Base-by-base conservation (phyloP, 2,113 vertebrate species). In the Solenodon paradoxus region DNA sequence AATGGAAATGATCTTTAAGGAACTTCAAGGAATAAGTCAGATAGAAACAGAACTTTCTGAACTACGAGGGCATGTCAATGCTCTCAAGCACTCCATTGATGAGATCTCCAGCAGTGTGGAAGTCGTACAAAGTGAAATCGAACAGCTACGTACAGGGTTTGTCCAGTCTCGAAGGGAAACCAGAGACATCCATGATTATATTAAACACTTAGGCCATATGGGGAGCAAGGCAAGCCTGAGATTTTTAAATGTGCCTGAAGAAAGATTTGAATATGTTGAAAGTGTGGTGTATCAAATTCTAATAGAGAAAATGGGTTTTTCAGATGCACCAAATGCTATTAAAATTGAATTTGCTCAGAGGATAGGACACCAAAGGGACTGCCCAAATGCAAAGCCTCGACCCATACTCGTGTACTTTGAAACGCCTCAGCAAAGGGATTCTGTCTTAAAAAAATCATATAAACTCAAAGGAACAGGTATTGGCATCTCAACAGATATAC, bases 1-100 rank as follows among this genome's bases (percentile, higher is more conserved):
- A 83, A 99, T 99, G 99, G 99, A 99, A 98, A 99, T 99, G 99
- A 99, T 99, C 94, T 99, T 99, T 88, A 99, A 99, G 97, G 99
- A 99, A 95, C 99, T 99, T 94, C 99, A 99, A 97, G 99, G 99
- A 75, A 99, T 99, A 97, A 99, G 99, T 97, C 99, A 99, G 97
- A 99, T 99, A 49, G 99, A 99, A 97, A 99, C 99, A 3, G 99
- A 99, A 97, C 99, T 99, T 55, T 99, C 99, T 79, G 99, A 99
- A 97, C 98, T 99, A 79, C 98, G 99, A 82, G 99, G 99, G 3
- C 99, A 99, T 0, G 99, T 99, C 51, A 99, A 99, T 93, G 99
- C 99, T 82, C 98, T 99, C 69, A 99, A 99, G 97, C 99, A 99
- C 97, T 99, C 99, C 47, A 99, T 99, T 35, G 99, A 99, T 95